Conservation (phyloP, 2,113 vertebrate species). For the Xiphorhynchus elegans region DNA sequence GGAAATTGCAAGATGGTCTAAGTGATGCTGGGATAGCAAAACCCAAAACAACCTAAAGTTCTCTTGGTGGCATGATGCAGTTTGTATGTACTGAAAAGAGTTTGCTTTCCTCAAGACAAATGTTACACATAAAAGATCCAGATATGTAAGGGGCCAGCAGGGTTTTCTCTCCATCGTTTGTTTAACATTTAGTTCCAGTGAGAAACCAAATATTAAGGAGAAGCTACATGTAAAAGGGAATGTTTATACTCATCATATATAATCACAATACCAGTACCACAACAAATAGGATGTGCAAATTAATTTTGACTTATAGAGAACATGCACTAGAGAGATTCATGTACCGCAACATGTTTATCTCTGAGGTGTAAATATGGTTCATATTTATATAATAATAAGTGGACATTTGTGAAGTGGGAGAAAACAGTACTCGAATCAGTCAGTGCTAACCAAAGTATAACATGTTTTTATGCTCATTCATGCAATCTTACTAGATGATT, state of each 20-base stretch:
- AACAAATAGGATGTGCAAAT: neutral
- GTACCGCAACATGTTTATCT: neutral
- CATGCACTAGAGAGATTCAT: neutral
- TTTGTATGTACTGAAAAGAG: neutral
- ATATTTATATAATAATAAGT: neutral
- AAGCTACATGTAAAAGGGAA: neutral
- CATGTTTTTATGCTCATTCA: neutral
- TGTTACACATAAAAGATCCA: neutral
- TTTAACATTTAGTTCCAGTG: neutral
- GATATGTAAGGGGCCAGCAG: neutral
- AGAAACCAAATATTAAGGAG: neutral
- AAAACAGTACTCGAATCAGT: neutral
- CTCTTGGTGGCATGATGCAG: neutral
- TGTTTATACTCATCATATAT: neutral
- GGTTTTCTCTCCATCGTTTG: neutral
- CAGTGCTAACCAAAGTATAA: neutral
- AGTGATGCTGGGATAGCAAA: accelerated
- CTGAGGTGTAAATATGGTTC: neutral
- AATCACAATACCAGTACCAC: neutral
- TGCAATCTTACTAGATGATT: neutral
- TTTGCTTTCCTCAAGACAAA: neutral
- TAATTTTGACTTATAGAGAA: neutral
- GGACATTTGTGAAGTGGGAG: neutral
- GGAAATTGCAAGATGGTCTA: neutral
- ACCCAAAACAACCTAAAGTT: neutral